Evolutionary conservation across 2,888 invertebrate genomes (phyloP).

Genomic region (Catocala sponsa): DNA sequence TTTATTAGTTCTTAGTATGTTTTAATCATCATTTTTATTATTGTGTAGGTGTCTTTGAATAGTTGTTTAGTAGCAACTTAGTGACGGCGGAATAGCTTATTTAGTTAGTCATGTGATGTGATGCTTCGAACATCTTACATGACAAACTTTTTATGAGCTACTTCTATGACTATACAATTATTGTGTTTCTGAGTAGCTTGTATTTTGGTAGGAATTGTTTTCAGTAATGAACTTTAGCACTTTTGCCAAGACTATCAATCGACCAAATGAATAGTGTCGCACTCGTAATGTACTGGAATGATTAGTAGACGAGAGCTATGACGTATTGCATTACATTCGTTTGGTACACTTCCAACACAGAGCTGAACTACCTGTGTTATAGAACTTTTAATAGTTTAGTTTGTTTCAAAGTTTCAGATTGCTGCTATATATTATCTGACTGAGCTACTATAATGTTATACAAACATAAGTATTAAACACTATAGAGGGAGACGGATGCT

Average conservation of each 20-base stretch:
- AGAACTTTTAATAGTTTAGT: too few relatives aligned
- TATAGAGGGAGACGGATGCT: too few relatives aligned
- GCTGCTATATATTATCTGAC: too few relatives aligned
- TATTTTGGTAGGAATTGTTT: background rate
- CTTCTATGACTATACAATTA: too few relatives aligned
- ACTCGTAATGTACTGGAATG: constrained; percentile 3
- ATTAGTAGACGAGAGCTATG: background rate
- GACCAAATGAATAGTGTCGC: constrained; percentile 10
- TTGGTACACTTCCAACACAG: constrained; percentile 4
- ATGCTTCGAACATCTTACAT: background rate
- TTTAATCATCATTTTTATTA: background rate
- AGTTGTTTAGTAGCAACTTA: background rate
- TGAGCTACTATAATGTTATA: too few relatives aligned
- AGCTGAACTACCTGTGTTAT: background rate
- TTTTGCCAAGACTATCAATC: constrained; percentile 18
- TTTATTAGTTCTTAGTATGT: background rate
- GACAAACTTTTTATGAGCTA: too few relatives aligned
- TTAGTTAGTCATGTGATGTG: background rate
- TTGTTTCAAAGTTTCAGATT: too few relatives aligned
- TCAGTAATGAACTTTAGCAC: constrained; percentile 4
- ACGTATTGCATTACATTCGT: background rate
- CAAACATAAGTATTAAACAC: too few relatives aligned
- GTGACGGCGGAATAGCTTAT: background rate
- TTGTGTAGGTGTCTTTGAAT: background rate
- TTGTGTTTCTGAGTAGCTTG: too few relatives aligned